These are phyloP conservation scores for Tuberolachnus salignus DNA, from an alignment of 2,888 invertebrate species.

Conservation along the genomic window DNA sequence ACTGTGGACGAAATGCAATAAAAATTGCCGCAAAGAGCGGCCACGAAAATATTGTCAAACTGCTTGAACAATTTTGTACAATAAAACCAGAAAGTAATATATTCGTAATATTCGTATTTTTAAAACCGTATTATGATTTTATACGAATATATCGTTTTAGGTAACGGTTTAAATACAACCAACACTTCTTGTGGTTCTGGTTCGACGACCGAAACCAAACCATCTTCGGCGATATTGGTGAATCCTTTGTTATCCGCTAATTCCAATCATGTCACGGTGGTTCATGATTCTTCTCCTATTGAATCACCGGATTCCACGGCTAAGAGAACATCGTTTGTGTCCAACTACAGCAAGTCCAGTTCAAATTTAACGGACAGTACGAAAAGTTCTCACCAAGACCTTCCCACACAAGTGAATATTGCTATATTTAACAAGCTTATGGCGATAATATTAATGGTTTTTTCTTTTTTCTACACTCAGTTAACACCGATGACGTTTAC, in stretches of 20 bases:
- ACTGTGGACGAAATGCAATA: constrained; percentile 84
- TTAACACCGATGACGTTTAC: constrained; percentile 77
- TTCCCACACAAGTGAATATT: constrained; percentile 59
- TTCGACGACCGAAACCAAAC: constrained; percentile 69
- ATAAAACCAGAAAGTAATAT: constrained; percentile 38
- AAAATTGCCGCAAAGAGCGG: constrained; percentile 91
- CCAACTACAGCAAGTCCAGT: constrained; percentile 79
- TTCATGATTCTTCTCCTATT: constrained; percentile 61
- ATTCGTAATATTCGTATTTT: not conserved
- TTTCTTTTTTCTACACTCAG: not conserved
- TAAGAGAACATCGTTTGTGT: constrained; percentile 62
- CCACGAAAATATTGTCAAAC: constrained; percentile 81
- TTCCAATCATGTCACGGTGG: not conserved
- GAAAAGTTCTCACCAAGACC: constrained; percentile 66
- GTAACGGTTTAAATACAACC: constrained; percentile 60
- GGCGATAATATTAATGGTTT: not conserved
- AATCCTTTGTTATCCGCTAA: constrained; percentile 58
- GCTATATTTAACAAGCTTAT: not conserved
- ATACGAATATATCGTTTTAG: not conserved
- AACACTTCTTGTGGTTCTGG: constrained; percentile 64
- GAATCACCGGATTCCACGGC: constrained; percentile 62
- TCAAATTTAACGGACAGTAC: constrained; percentile 78
- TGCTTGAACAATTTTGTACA: constrained; percentile 69
- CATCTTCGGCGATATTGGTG: constrained; percentile 68
- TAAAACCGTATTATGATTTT: not conserved